These are phyloP conservation scores for Elaphurus davidianus DNA, from an alignment of 2,113 vertebrate species.

Conservation along the genomic window DNA sequence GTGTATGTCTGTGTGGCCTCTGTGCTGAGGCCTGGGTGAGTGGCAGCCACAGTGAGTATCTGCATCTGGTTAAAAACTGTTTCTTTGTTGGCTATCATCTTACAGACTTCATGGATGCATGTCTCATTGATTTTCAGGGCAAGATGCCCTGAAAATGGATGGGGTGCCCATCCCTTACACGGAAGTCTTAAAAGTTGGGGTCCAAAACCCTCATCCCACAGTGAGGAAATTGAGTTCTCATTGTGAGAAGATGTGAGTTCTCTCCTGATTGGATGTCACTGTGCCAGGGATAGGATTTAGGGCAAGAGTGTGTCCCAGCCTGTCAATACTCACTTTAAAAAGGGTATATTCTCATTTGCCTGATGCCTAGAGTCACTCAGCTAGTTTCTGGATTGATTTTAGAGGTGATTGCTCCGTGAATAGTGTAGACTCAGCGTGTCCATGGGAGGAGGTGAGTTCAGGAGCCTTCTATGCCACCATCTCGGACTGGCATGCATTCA, in stretches of 20 bases:
- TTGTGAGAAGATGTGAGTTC: not conserved
- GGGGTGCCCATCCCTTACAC: not conserved
- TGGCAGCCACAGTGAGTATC: not conserved
- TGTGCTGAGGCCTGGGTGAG: not conserved
- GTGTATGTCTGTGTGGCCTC: not conserved
- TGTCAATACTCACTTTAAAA: not conserved
- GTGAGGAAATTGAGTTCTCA: not conserved
- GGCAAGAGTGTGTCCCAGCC: not conserved
- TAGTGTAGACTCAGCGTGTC: not conserved
- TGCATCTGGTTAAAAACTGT: not conserved
- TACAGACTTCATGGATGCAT: not conserved
- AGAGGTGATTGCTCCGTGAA: not conserved
- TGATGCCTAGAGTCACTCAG: not conserved
- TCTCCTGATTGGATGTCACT: not conserved
- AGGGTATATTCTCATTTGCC: not conserved
- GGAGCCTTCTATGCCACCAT: not conserved
- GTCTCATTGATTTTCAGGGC: not conserved
- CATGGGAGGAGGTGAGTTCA: not conserved
- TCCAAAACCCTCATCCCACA: fast-evolving
- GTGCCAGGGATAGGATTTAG: not conserved
- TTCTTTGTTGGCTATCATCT: not conserved
- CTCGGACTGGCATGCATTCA: not conserved
- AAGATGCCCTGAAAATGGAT: too few relatives aligned
- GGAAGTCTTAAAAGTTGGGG: not conserved
- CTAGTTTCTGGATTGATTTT: not conserved